These are phyloP conservation scores for Melanotaenia boesemani DNA, from an alignment of 2,797 vertebrate genomes.

Conservation along the genomic window DNA sequence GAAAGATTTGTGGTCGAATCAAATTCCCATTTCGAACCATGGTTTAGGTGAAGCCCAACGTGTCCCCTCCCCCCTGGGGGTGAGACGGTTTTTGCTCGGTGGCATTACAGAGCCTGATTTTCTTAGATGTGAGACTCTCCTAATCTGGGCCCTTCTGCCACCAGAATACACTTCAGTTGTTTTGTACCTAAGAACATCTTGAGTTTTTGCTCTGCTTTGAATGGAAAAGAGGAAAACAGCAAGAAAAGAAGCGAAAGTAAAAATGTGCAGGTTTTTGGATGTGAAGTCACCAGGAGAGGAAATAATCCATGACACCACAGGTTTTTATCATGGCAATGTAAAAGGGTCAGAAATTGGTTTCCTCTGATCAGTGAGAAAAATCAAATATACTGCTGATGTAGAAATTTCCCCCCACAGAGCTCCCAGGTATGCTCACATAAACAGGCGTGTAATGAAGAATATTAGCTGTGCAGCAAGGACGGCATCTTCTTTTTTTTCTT, in stretches of 20 bases:
- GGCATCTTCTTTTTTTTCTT: slow-evolving; percentile 13
- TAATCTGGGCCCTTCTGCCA: no score
- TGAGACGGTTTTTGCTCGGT: no score
- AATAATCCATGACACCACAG: slow-evolving; percentile 61
- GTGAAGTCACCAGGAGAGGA: slow-evolving; percentile 28
- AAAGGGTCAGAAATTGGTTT: slow-evolving; percentile 71
- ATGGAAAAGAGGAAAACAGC: slow-evolving; percentile 4
- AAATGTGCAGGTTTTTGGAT: slow-evolving; percentile 16
- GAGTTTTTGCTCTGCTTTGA: slow-evolving; percentile 37
- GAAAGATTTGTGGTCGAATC: no score
- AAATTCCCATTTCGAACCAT: no score
- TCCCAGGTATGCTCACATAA: slow-evolving; percentile 53
- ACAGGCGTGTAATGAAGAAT: slow-evolving; percentile 48
- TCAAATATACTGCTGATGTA: slow-evolving; percentile 61
- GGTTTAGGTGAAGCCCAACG: no score
- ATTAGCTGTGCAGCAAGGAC: slow-evolving; percentile 54
- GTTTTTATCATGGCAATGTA: slow-evolving; percentile 61
- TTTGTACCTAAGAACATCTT: slow-evolving; percentile 34
- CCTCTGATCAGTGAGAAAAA: slow-evolving; percentile 68
- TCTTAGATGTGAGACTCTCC: no score
- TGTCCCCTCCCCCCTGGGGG: no score
- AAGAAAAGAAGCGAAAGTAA: background rate
- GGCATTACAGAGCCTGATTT: no score
- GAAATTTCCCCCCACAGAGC: slow-evolving; percentile 49
- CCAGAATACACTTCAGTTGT: no score